phyloP scores from a whole-genome alignment of 2,113 vertebrate genomes.

The Notiomystis cincta region DNA sequence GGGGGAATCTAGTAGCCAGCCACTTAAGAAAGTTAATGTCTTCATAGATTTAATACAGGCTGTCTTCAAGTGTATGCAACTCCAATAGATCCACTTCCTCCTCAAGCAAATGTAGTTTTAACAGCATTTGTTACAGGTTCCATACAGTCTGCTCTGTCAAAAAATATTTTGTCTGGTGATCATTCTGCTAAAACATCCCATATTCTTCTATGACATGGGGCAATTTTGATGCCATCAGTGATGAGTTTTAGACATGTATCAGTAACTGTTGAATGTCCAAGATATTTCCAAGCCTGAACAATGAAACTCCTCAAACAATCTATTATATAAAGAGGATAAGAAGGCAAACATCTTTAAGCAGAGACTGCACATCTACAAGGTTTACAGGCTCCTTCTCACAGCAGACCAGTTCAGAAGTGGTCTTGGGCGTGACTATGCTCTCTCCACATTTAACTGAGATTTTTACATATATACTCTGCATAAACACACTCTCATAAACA shows the following conservation, averaged over 20 bases:
- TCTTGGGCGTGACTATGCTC: neutral
- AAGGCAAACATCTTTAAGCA: neutral
- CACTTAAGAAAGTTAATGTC: neutral
- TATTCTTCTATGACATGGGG: neutral
- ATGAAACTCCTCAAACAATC: neutral
- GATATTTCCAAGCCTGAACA: neutral
- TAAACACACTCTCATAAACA: no score
- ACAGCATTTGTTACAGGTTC: neutral
- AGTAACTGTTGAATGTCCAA: neutral
- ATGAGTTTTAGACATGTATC: neutral
- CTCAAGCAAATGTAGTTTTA: neutral
- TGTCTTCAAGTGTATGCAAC: neutral
- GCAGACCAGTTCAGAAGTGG: neutral
- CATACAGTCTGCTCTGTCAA: neutral
- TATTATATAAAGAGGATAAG: neutral
- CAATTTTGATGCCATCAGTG: neutral
- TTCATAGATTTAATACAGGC: neutral
- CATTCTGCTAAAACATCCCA: neutral
- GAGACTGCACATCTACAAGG: rapidly evolving
- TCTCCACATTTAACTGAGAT: neutral
- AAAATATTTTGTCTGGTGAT: neutral
- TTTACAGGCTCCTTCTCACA: neutral
- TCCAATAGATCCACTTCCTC: neutral
- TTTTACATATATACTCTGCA: neutral
- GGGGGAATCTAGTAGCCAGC: neutral